Percentiles rank a stretch among this genome's conserved stretches.
Conservation (phyloP, 2,113 vertebrate genomes). For the Ivindomyrus marchei region DNA sequence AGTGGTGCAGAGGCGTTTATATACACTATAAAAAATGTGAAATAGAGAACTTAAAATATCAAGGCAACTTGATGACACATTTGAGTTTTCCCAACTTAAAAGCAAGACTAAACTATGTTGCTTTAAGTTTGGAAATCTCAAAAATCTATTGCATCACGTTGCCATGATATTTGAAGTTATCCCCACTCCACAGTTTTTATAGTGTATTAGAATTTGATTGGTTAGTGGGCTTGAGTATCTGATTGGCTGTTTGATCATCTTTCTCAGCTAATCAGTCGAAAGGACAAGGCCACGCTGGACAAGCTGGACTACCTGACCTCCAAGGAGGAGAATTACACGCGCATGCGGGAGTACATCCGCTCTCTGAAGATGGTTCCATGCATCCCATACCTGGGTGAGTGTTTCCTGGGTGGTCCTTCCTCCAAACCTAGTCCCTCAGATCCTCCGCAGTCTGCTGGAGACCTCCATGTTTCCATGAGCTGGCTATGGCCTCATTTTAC, state of each 20-base stretch:
- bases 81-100: background rate
- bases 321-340: constrained; percentile 76
- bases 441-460: background rate
- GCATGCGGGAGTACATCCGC: constrained; percentile 70
- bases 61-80: background rate
- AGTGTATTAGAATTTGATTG: background rate
- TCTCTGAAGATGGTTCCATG: constrained; percentile 74
- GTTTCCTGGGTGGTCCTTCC: background rate
- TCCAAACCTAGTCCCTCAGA: background rate
- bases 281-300: constrained; percentile 75
- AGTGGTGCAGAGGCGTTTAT: background rate
- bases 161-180: too few relatives aligned
- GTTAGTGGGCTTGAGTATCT: background rate
- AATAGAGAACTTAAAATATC: background rate
- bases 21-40: background rate
- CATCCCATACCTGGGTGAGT: constrained; percentile 19
- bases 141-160: too few relatives aligned
- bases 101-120: background rate
- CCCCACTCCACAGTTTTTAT: background rate
- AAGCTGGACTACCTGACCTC: constrained; percentile 73
- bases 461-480: background rate
- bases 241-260: constrained; percentile 6
- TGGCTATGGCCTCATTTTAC: background rate
- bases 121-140: too few relatives aligned
- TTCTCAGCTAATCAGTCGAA: constrained; percentile 69